Evolutionary conservation across 1,140 invertebrate species (phyloP), one percentile per base, ranked within the genome.

Genomic region (Halictus rubicundus): DNA sequence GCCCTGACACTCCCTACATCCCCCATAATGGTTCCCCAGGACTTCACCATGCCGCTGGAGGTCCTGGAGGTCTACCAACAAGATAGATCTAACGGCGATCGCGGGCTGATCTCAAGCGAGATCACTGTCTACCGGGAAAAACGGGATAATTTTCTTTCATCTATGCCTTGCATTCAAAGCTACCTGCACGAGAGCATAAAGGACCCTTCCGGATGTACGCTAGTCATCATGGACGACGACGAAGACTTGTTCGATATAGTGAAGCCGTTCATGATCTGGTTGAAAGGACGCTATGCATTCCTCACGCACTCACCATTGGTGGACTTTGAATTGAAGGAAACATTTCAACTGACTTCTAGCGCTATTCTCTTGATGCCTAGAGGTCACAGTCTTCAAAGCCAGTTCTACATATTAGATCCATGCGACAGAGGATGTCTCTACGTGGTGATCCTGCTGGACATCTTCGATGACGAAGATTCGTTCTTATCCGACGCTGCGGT

Each of bases 381-480:
- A 57, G 70, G 78, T 21, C 23, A 52, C 0, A 68, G 25, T 23
- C 46, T 91, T 14, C 16, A 79, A 0, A 80, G 52, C 0, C n/a
- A 42, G 0, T 39, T 49, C 0, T 60, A 82, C 27, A 59, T 85
- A 1, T 1, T 84, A 0, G 25, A 89, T 12, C 37, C 90, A 8
- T 92, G 91, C 68, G 81, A 81, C 14, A 21, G 65, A 5, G 86
- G 85, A 0, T 92, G 91, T 19, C 69, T 37, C 46, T 25, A 89
- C 46, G 27, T 87, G 4, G 57, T 81, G 8, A 78, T 90, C 25
- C 2, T 90, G 7, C 80, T 75, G 0, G 68, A 19, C 1, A 8
- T 21, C 14, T 91, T 86, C 54, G 23, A 27, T 0, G 65, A 86
- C 14, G 54, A 89, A 42, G 65, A 77, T 4, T 76, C 59, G 10